These are phyloP conservation scores for Rhagoletis zephyria DNA, from an alignment of 1,140 invertebrate species.

Conservation along the genomic window DNA sequence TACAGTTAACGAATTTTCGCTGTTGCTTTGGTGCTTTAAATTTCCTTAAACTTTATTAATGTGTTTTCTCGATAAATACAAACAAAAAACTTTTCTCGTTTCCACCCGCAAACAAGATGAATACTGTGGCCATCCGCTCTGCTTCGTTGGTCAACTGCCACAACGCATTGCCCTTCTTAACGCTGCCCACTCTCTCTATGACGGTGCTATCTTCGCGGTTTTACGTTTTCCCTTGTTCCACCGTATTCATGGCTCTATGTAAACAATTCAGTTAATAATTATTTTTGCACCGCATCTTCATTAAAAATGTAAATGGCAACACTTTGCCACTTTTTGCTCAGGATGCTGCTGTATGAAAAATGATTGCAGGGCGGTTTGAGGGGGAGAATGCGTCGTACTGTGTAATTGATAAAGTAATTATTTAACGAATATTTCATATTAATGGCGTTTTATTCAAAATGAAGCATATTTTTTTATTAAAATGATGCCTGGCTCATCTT, in stretches of 20 bases:
- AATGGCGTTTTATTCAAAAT: too few relatives aligned
- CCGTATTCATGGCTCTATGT: constrained; percentile 24
- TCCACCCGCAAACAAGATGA: neutral
- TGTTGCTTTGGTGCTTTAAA: neutral
- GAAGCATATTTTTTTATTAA: too few relatives aligned
- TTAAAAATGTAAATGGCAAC: constrained; percentile 56
- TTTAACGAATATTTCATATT: neutral
- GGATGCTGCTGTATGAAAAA: neutral
- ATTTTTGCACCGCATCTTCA: constrained; percentile 52
- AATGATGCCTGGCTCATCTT: too few relatives aligned
- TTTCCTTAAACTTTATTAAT: neutral
- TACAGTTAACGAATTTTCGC: neutral
- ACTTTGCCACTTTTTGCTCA: constrained; percentile 22
- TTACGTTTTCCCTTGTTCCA: neutral
- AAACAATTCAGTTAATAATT: constrained; percentile 51
- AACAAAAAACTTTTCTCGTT: neutral
- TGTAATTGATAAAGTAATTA: neutral
- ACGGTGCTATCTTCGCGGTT: neutral
- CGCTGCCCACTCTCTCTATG: neutral
- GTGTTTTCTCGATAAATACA: neutral
- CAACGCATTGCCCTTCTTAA: neutral
- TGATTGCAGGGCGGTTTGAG: neutral
- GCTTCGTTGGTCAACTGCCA: neutral
- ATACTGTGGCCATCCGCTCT: neutral
- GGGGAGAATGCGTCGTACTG: neutral